These are phyloP conservation scores for Pyrrhia umbra DNA, from an alignment of 2,888 invertebrate species.

Conservation along the genomic window DNA sequence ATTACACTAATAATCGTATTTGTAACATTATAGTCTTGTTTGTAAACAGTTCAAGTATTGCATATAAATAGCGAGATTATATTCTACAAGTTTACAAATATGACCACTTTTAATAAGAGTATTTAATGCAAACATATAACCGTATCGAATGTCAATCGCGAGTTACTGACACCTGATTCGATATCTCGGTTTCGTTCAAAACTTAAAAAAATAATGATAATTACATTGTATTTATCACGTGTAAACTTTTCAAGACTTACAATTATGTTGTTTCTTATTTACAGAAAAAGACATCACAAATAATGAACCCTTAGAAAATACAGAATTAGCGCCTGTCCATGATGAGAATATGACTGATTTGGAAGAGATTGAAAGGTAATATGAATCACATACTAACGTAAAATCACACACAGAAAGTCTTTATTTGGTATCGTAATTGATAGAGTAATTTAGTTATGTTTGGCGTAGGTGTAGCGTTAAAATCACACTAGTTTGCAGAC, in stretches of 20 bases:
- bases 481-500: constrained; percentile 54
- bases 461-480: constrained; percentile 39
- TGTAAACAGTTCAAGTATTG: constrained; percentile 34
- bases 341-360: constrained; percentile 86
- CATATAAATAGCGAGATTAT: constrained; percentile 30
- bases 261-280: constrained; percentile 57
- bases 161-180: constrained; percentile 30
- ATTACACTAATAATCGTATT: constrained; percentile 20
- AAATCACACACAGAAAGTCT: constrained; percentile 21
- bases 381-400: constrained; percentile 5
- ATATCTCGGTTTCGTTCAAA: constrained; percentile 1
- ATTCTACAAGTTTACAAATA: constrained; percentile 39
- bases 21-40: constrained; percentile 28
- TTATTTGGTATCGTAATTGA: constrained; percentile 10
- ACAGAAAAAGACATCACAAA: constrained; percentile 89
- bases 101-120: constrained; percentile 18
- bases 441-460: constrained; percentile 5
- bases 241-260: background rate
- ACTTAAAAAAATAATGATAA: background rate
- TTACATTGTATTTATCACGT: background rate
- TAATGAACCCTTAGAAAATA: constrained; percentile 87
- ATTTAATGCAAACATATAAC: constrained; percentile 18
- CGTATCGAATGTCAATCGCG: constrained; percentile 21
- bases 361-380: constrained; percentile 87
- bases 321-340: constrained; percentile 85